phyloP scores from a whole-genome alignment of 2,888 invertebrate genomes.

The Chalcis sispes region DNA sequence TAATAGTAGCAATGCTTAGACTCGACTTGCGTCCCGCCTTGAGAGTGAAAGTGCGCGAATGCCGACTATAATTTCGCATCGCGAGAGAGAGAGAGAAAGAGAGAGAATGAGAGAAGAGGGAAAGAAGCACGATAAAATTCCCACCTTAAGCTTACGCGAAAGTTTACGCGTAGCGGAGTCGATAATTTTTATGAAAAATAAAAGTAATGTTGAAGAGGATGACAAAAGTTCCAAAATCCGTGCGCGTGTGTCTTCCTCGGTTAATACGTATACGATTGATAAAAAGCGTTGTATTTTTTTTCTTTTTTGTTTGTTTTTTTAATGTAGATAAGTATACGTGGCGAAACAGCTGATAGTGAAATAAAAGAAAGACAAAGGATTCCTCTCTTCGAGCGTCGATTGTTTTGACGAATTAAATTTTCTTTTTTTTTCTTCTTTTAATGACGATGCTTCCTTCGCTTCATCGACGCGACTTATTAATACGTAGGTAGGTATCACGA shows the following conservation, averaged over 20 bases:
- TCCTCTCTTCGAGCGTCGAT: background rate
- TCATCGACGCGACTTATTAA: too few relatives aligned
- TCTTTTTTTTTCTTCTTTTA: background rate
- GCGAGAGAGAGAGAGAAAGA: conserved; percentile 12
- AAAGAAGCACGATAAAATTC: conserved; percentile 26
- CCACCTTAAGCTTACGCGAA: conserved; percentile 1
- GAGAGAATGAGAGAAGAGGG: conserved; percentile 13
- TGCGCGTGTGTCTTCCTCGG: conserved; percentile 30
- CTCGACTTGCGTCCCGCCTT: conserved; percentile 18
- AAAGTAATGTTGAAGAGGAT: background rate
- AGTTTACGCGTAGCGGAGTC: conserved; percentile 13
- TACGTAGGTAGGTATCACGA: conserved; percentile 19
- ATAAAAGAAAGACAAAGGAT: conserved; percentile 29
- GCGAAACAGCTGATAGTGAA: conserved; percentile 16
- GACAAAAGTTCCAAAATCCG: conserved; percentile 11
- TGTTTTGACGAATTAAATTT: conserved; percentile 11
- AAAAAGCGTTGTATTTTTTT: background rate
- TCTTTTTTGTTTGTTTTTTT: too few relatives aligned
- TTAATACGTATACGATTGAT: too few relatives aligned
- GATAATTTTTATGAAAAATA: conserved; percentile 19
- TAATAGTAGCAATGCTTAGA: background rate
- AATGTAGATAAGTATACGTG: background rate
- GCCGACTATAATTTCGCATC: conserved; percentile 44
- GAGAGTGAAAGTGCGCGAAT: conserved; percentile 50
- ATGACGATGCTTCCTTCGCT: conserved; percentile 12